These are phyloP conservation scores for Sander lucioperca DNA, from an alignment of 2,113 vertebrate genomes.

Conservation along the genomic window DNA sequence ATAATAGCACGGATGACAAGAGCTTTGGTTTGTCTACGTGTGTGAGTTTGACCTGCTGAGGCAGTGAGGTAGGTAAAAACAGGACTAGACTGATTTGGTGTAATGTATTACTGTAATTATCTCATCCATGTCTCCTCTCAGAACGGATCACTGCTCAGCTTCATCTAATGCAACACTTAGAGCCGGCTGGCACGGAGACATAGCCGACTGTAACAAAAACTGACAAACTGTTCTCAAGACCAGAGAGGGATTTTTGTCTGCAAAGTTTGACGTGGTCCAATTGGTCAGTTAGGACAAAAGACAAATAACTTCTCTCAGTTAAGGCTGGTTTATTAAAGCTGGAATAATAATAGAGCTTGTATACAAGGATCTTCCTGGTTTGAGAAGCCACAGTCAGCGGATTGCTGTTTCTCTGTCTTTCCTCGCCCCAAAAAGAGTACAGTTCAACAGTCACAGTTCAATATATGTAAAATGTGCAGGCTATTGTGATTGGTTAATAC, in stretches of 20 bases:
- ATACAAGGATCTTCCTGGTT: too few species aligned
- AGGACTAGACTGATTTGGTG: constrained; percentile 1
- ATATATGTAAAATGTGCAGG: too few species aligned
- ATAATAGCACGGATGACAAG: constrained; percentile 8
- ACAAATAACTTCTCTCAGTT: too few species aligned
- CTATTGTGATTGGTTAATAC: too few species aligned
- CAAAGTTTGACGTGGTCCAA: background rate
- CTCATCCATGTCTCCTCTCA: constrained; percentile 43
- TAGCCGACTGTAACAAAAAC: too few species aligned
- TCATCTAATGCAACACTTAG: constrained; percentile 15
- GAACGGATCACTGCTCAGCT: constrained; percentile 42
- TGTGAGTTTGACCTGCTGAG: constrained; percentile 35
- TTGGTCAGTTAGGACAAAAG: too few species aligned
- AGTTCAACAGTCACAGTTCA: too few species aligned
- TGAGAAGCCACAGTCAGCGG: too few species aligned
- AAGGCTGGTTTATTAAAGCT: too few species aligned
- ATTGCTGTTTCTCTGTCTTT: too few species aligned
- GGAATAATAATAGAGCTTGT: too few species aligned
- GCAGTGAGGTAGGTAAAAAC: background rate
- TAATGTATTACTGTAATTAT: constrained; percentile 58
- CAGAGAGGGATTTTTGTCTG: background rate
- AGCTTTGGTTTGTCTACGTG: background rate
- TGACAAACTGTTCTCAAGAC: background rate
- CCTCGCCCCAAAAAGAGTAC: too few species aligned
- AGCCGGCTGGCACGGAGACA: background rate